Conservation (phyloP, 2,113 vertebrate species). For the Pomatostomus ruficeps region DNA sequence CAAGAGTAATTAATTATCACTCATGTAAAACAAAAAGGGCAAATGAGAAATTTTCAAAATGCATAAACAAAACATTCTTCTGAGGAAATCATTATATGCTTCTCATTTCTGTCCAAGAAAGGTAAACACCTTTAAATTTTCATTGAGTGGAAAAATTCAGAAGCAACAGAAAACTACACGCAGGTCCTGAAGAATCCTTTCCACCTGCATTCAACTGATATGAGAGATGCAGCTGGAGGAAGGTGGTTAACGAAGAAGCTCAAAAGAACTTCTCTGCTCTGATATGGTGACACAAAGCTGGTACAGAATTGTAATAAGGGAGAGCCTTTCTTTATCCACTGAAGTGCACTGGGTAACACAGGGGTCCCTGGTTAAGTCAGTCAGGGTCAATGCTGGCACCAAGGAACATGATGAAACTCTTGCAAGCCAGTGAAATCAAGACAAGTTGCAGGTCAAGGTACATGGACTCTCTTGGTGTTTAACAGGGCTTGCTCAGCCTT, state of each 20-base stretch:
- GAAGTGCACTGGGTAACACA: rapidly evolving
- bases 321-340: background rate
- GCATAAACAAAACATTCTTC: background rate
- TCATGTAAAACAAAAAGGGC: background rate
- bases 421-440: background rate
- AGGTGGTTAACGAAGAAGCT: background rate
- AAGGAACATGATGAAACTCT: background rate
- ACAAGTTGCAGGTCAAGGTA: background rate
- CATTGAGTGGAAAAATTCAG: background rate
- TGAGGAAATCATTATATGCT: background rate
- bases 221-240: background rate
- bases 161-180: background rate
- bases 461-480: background rate
- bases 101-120: background rate
- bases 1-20: background rate
- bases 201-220: background rate
- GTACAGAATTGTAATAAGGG: background rate
- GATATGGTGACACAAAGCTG: background rate
- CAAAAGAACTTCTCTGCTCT: background rate
- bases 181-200: background rate
- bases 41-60: background rate
- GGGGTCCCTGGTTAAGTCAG: background rate
- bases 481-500: background rate
- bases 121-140: background rate
- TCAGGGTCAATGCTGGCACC: background rate